phyloP scores from a whole-genome alignment of 2,113 vertebrate species.

The Montifringilla adamsi region DNA sequence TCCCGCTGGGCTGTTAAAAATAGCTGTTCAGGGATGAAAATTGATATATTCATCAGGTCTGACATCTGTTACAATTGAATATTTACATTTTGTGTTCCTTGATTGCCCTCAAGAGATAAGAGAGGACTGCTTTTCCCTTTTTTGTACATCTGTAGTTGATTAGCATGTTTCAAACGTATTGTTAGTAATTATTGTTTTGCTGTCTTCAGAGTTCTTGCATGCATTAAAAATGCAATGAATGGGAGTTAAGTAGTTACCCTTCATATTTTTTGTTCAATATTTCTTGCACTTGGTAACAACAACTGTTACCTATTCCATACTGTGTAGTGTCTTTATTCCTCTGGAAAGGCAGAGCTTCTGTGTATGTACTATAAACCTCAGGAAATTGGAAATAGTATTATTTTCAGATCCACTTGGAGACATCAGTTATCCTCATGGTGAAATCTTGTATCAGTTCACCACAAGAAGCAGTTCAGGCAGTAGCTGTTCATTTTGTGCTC shows the following conservation, averaged over 20 bases:
- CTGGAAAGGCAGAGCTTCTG: neutral
- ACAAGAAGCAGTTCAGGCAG: neutral
- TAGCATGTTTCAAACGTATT: neutral
- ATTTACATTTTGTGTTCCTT: conserved; percentile 34
- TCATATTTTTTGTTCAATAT: neutral
- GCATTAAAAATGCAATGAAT: neutral
- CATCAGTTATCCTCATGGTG: neutral
- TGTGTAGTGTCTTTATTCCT: neutral
- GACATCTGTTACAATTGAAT: conserved; percentile 37
- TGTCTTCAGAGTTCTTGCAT: neutral
- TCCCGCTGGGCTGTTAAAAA: conserved; percentile 11
- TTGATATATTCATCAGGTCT: conserved; percentile 24
- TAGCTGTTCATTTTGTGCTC: neutral
- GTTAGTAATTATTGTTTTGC: neutral
- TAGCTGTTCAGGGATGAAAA: conserved; percentile 39
- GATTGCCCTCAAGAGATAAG: conserved; percentile 7
- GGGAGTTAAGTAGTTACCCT: neutral
- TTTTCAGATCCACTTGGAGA: neutral
- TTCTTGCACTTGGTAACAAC: neutral
- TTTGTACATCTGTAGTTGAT: neutral
- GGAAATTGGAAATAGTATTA: neutral
- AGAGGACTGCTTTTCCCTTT: neutral
- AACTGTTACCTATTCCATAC: neutral
- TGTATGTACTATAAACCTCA: neutral
- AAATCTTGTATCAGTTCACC: neutral